Evolutionary conservation across 2,888 invertebrate genomes (phyloP).

Genomic region (Caenorhabditis sp.): DNA sequence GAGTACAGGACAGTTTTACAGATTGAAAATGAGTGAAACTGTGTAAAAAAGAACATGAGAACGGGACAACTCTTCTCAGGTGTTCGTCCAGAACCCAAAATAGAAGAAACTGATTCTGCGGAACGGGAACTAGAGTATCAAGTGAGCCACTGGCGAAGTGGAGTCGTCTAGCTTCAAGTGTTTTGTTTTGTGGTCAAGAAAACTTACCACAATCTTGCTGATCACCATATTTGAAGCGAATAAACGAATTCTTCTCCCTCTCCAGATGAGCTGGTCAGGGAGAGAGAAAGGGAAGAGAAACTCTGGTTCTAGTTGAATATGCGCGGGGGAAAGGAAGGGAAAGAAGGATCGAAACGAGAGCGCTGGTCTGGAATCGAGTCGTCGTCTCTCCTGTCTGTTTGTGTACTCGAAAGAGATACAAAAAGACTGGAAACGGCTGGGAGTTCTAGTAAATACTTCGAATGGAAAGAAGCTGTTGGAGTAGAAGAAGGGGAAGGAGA

Average conservation of each 20-base stretch:
- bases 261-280: too few species aligned
- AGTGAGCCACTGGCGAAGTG: too few species aligned
- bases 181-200: not conserved
- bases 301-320: not conserved
- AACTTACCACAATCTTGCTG: conserved; percentile 44
- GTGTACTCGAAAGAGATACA: not conserved
- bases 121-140: too few species aligned
- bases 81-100: too few species aligned
- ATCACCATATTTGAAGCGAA: conserved; percentile 28
- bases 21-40: too few species aligned
- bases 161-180: not conserved
- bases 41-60: too few species aligned
- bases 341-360: not conserved
- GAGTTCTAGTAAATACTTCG: conserved; percentile 32
- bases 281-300: not conserved
- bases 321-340: not conserved
- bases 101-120: too few species aligned
- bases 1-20: too few species aligned
- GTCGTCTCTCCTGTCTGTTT: not conserved
- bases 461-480: not conserved
- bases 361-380: not conserved
- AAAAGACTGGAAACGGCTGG: not conserved
- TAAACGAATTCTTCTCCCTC: too few species aligned
- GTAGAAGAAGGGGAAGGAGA: too few species aligned
- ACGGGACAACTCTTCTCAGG: too few species aligned